Conservation (phyloP, 1,140 invertebrate genomes). For the Cydia strobilella region DNA sequence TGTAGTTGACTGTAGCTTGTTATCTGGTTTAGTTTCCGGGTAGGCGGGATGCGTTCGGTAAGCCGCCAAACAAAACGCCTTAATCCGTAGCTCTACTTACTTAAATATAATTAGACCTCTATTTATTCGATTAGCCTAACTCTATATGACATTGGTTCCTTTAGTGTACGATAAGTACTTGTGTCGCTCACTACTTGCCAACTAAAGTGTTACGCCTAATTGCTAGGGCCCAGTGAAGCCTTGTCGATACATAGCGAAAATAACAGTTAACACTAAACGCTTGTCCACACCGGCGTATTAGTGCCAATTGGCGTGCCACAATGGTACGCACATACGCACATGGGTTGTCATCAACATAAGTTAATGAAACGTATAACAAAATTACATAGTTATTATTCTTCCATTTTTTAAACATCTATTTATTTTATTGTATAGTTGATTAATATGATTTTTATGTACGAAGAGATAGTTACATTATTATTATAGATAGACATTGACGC, state of each 20-base stretch:
- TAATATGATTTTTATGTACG: neutral
- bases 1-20: no score
- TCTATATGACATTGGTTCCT: constrained; percentile 65
- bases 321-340: neutral
- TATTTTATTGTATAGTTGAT: neutral
- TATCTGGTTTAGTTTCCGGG: neutral
- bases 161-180: constrained; percentile 48
- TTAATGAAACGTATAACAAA: neutral
- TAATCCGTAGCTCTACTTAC: constrained; percentile 50
- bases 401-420: neutral
- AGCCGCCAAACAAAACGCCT: constrained; percentile 55
- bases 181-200: constrained; percentile 12
- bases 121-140: constrained; percentile 54
- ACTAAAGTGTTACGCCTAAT: constrained; percentile 26
- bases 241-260: constrained; percentile 27
- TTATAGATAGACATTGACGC: neutral
- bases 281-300: neutral
- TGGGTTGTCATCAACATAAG: neutral
- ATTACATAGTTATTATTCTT: neutral
- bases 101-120: constrained; percentile 63
- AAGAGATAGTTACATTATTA: neutral
- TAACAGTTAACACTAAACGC: constrained; percentile 17
- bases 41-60: constrained; percentile 49
- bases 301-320: neutral
- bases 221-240: constrained; percentile 25